Evolutionary conservation across 1,140 invertebrate species (phyloP), one percentile per base, ranked within the genome.

Genomic region (Drosophila funebris): DNA sequence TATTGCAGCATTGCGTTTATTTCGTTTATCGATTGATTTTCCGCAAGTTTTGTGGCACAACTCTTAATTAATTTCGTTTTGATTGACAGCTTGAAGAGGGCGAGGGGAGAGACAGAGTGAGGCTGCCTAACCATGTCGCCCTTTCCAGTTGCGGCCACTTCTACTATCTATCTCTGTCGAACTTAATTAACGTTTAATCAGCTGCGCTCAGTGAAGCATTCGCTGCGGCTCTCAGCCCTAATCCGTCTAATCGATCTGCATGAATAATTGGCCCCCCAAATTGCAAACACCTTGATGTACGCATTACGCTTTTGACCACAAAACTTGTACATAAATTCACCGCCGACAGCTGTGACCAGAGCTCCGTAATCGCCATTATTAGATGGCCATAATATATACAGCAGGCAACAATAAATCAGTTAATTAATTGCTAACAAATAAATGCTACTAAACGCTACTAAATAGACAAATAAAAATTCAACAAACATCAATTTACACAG

Each of bases 181-280:
- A 41, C 41, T 57, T 69, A 88, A 87, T 88, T 87, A 87, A 75
- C 67, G 67, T 82, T 82, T 88, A 76, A 87, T 87, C 78, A 87
- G 56, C 57, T 46, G 53, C 36, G 64, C 66, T 61, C 79, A 77
- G 66, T 69, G 77, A 74, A 73, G 76, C 81, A 71, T 73, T 84
- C 22, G 66, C 61, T 70, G 73, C 36, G 73, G 81, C 27, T 80
- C 22, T 52, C 39, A 43, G 57, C 61, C n/a, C n/a, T 67, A 76
- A 76, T 61, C 41, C 61, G 46, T 0, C 74, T 76, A 87, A 87
- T 87, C 82, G 82, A 88, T 72, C 78, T 81, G 74, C 82, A 69
- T 78, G 82, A 87, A 85, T 85, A 71, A 84, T 84, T 80, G 63
- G 43, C 44, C n/a, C 44, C n/a, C 9, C 36, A 54, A 11, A 66